phyloP scores from a whole-genome alignment of 2,113 vertebrate genomes.

The Macroglossus sobrinus region DNA sequence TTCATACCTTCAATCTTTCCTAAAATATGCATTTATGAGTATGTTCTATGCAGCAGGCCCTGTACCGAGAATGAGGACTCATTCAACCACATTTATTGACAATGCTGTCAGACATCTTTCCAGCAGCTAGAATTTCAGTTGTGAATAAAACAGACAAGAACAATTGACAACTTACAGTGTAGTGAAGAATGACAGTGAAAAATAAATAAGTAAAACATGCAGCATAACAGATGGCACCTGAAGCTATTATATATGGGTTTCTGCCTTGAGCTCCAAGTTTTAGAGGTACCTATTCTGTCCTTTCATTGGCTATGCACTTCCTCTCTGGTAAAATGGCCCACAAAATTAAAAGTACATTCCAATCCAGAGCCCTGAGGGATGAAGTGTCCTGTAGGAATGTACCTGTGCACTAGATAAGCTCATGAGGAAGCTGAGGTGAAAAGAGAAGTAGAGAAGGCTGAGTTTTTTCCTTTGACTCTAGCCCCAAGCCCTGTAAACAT shows the following conservation, averaged over 20 bases:
- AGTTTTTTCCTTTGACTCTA: too few relatives aligned
- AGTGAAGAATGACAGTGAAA: background rate
- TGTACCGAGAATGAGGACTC: background rate
- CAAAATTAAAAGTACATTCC: background rate
- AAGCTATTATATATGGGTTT: background rate
- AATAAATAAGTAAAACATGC: background rate
- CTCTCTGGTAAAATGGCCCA: background rate
- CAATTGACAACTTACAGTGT: background rate
- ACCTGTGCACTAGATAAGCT: background rate
- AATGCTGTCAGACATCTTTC: background rate
- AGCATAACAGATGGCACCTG: background rate
- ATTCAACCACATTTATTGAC: background rate
- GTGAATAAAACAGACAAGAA: background rate
- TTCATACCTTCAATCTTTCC: background rate
- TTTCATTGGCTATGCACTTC: background rate
- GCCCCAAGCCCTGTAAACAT: background rate
- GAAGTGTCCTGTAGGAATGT: too few relatives aligned
- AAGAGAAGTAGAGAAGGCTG: background rate
- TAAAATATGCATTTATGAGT: background rate
- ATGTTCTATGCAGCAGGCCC: background rate
- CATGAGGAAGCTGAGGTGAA: too few relatives aligned
- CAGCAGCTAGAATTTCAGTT: background rate
- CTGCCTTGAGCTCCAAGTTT: background rate
- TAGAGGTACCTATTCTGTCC: background rate
- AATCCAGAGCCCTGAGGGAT: too few relatives aligned